Evolutionary conservation across 2,888 invertebrate genomes (phyloP), one percentile per base, ranked within the genome.

Genomic region (Phyllotreta striolata): DNA sequence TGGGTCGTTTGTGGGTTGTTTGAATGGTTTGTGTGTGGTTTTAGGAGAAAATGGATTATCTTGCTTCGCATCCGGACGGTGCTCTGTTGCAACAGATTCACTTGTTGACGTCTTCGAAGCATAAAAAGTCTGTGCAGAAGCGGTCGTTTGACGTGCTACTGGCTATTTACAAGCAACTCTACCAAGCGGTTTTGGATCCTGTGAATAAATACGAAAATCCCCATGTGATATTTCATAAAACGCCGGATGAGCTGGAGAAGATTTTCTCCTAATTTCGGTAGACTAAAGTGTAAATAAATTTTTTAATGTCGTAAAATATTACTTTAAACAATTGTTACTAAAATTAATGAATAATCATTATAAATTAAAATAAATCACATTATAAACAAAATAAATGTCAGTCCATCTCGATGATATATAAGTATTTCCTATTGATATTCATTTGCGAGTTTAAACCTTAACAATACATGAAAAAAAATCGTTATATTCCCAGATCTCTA

Each of bases 131-230:
- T n/a, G 88, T 92, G 0, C 92, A 92, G 75, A 91, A 88, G 76
- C 85, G 93, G 70, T 88, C 96, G 1, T 92, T 92, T 79, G 92
- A 93, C 81, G 91, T 96, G 3, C 90, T 97, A 68, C 86, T 92
- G 63, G 92, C 94, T 34, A 94, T 96, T 74, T 97, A 96, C 80
- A 88, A 88, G 68, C 93, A 95, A 80, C 85, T 97, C 34, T 91
- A 93, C 80, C 87, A 91, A 68, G 89, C 91, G 46, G 90, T 96
- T 38, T 86, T 90, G 74, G 88, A 95, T 79, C 88, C 92, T 0
- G 81, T 81, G 14, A 95, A 95, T 84, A 86, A 89, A 3, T 95
- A 95, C 81, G 84, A 86, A 74, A 91, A 92, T 78, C 90, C 93
- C 0, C 84, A 85, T 14, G 80, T 84, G 44, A 85, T 95, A 72